These are phyloP conservation scores for Trachelus iudaicus DNA, from an alignment of 2,888 invertebrate genomes.

Conservation along the genomic window DNA sequence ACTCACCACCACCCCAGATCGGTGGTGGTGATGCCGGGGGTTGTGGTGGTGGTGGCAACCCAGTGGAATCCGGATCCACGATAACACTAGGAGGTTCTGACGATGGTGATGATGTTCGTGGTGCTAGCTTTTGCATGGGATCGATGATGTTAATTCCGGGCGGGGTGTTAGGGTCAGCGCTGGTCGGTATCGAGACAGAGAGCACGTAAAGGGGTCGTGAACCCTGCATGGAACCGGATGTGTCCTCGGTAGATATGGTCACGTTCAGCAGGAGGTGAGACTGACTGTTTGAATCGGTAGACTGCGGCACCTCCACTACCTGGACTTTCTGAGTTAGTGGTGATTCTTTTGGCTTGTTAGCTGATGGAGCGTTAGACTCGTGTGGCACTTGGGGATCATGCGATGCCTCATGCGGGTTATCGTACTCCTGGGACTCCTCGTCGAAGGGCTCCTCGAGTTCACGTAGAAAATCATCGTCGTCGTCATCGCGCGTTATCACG, in stretches of 20 bases:
- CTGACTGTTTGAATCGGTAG: slow-evolving; percentile 18
- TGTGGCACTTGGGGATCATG: slow-evolving; percentile 15
- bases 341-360: slow-evolving; percentile 14
- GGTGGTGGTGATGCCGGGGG: slow-evolving; percentile 52
- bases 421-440: slow-evolving; percentile 14
- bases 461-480: slow-evolving; percentile 52
- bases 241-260: slow-evolving; percentile 80
- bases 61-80: slow-evolving; percentile 11
- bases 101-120: slow-evolving; percentile 3
- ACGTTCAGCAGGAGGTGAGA: slow-evolving; percentile 81
- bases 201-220: slow-evolving; percentile 80
- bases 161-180: slow-evolving; percentile 61
- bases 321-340: slow-evolving; percentile 43
- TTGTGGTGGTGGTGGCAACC: slow-evolving; percentile 48
- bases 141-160: slow-evolving; percentile 72
- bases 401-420: slow-evolving; percentile 21
- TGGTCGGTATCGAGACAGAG: slow-evolving; percentile 82
- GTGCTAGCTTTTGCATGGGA: slow-evolving; percentile 59
- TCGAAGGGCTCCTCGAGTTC: slow-evolving; percentile 51
- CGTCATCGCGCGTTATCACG: slow-evolving; percentile 45
- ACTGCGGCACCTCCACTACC: slow-evolving; percentile 57
- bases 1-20: slow-evolving; percentile 75
- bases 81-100: slow-evolving; percentile 13
- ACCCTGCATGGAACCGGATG: slow-evolving; percentile 65
- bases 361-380: slow-evolving; percentile 11